phyloP scores from a whole-genome alignment of 2,797 vertebrate species.

The Ciconia nigra region DNA sequence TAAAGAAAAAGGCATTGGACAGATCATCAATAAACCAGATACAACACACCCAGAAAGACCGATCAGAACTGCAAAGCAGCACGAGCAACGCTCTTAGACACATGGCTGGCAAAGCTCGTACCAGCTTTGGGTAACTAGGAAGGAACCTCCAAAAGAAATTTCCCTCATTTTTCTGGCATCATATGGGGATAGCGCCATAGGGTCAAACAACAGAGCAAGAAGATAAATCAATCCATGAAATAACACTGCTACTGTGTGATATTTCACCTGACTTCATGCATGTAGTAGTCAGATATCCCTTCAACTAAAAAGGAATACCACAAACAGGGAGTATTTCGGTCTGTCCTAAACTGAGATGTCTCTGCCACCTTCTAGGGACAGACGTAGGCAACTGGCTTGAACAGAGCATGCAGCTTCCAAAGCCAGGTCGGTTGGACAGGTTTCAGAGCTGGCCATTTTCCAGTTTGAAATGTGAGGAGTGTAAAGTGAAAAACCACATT shows the following conservation, averaged over 20 bases:
- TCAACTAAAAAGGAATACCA: not conserved
- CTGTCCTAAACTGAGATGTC: not conserved
- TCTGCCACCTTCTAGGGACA: not conserved
- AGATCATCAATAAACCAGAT: not conserved
- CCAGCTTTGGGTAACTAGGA: not conserved
- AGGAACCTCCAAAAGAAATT: not conserved
- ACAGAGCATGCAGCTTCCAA: not conserved
- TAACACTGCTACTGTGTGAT: not conserved
- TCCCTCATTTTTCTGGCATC: not conserved
- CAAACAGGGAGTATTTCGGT: not conserved
- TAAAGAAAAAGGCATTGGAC: not conserved
- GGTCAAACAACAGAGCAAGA: not conserved
- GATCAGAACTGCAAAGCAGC: not conserved
- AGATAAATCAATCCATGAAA: not conserved
- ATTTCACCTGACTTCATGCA: not conserved
- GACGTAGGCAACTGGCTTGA: not conserved
- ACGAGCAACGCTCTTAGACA: accelerated
- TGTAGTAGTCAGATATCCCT: not conserved
- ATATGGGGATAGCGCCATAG: not conserved
- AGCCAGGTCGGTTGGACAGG: too few species aligned
- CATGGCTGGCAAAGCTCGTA: not conserved
- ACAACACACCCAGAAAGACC: not conserved
- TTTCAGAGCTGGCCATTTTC: not conserved
- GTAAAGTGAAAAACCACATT: not conserved
- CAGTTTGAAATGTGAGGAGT: not conserved